Conservation (phyloP, 1,140 invertebrate genomes). For the Hyposmocoma kahamanoa region DNA sequence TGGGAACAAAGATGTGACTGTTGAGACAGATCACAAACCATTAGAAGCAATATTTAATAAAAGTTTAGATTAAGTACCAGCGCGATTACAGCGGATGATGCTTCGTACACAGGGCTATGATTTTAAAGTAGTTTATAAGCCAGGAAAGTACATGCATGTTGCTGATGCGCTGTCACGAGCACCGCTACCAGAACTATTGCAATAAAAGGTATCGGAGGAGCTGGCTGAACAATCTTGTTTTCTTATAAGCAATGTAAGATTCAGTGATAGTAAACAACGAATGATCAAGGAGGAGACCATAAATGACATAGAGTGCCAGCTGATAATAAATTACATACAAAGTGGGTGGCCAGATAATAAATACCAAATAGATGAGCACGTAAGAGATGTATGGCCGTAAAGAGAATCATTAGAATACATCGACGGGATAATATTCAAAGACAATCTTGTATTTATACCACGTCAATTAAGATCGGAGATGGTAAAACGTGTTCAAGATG, state of each 20-base stretch:
- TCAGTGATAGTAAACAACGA: constrained; percentile 1
- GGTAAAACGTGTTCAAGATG: constrained; percentile 23
- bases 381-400: neutral
- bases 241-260: constrained; percentile 2
- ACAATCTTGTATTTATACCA: constrained; percentile 1
- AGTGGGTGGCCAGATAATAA: constrained; percentile 6
- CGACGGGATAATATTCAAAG: constrained; percentile 5
- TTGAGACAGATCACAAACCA: constrained; percentile 46
- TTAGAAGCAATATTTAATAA: constrained; percentile 15
- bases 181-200: constrained; percentile 6
- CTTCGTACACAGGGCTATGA: constrained; percentile 8
- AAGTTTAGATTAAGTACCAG: constrained; percentile 8
- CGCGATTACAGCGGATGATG: constrained; percentile 5
- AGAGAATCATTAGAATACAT: neutral
- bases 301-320: neutral
- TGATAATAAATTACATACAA: constrained; percentile 1
- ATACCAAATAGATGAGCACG: neutral
- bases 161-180: constrained; percentile 1
- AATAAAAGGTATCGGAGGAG: constrained; percentile 4
- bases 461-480: constrained; percentile 14
- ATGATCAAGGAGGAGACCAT: neutral
- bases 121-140: constrained; percentile 17
- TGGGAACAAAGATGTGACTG: constrained; percentile 16
- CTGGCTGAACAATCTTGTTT: constrained; percentile 6
- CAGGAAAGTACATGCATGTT: constrained; percentile 10